Evolutionary conservation across 2,888 invertebrate species (phyloP).

Genomic region (Cristatella mucedo): DNA sequence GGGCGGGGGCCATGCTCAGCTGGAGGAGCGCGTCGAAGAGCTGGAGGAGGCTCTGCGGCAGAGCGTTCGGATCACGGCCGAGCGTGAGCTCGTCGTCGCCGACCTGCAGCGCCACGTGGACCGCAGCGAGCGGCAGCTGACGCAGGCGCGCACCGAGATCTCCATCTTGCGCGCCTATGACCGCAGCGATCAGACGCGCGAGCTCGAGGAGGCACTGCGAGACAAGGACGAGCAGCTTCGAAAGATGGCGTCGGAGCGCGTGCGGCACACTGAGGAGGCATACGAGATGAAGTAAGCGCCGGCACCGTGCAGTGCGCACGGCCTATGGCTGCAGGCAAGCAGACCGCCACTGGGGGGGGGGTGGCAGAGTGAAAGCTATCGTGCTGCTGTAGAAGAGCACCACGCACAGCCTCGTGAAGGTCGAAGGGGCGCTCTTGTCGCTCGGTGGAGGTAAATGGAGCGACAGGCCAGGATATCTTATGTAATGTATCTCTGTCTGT

Average conservation of each 20-base stretch:
- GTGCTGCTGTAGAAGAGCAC: too few relatives aligned
- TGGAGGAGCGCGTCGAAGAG: constrained; percentile 50
- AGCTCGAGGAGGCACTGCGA: constrained; percentile 49
- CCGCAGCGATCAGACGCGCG: constrained; percentile 52
- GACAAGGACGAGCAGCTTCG: constrained; percentile 49
- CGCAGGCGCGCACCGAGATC: neutral
- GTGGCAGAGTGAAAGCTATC: too few relatives aligned
- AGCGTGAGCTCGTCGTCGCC: constrained; percentile 41
- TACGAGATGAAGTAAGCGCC: constrained; percentile 59
- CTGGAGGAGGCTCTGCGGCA: constrained; percentile 68
- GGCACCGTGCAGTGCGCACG: too few relatives aligned
- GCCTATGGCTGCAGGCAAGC: too few relatives aligned
- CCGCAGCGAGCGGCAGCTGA: constrained; percentile 24
- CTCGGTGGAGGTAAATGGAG: too few relatives aligned
- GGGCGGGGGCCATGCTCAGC: constrained; percentile 19
- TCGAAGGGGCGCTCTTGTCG: too few relatives aligned
- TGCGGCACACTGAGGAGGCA: constrained; percentile 55
- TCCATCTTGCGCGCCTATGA: constrained; percentile 37
- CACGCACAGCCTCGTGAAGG: too few relatives aligned
- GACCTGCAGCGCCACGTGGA: constrained; percentile 38
- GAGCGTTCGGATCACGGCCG: constrained; percentile 47
- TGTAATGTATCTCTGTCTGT: too few relatives aligned
- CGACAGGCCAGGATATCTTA: too few relatives aligned
- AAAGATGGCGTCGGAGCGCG: constrained; percentile 47
- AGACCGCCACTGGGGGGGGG: too few relatives aligned